Percentiles rank a stretch among this genome's conserved stretches.
Conservation (phyloP, 2,113 vertebrate species). For the Nesogale talazaci region DNA sequence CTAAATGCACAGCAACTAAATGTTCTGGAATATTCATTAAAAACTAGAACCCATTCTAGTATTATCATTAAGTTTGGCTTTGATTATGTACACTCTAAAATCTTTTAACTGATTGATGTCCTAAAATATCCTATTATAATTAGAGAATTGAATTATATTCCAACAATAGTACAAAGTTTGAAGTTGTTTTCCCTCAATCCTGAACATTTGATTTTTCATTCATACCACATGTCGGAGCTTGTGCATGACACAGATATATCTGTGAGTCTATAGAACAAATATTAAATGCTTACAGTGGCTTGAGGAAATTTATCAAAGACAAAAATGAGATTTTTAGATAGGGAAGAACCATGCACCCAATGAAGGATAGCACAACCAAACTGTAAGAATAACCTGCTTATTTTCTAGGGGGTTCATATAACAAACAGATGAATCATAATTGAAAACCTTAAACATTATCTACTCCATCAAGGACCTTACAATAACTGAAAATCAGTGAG, state of each 20-base stretch:
- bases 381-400: background rate
- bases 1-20: conserved; percentile 51
- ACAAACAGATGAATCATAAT: background rate
- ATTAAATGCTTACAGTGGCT: background rate
- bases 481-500: background rate
- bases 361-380: background rate
- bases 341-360: background rate
- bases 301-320: background rate
- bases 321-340: background rate
- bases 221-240: background rate
- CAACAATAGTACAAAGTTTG: background rate
- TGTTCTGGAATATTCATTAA: conserved; percentile 31
- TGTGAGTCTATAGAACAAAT: background rate
- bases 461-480: fast-evolving
- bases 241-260: background rate
- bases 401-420: background rate
- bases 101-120: conserved; percentile 18
- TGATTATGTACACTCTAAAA: background rate
- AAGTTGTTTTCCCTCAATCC: background rate
- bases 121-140: conserved; percentile 45
- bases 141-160: conserved; percentile 33
- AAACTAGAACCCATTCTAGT: background rate
- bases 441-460: background rate
- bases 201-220: conserved; percentile 32
- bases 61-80: conserved; percentile 60